These are phyloP conservation scores for Reticulitermes speratus DNA, from an alignment of 1,140 invertebrate genomes.

Conservation along the genomic window DNA sequence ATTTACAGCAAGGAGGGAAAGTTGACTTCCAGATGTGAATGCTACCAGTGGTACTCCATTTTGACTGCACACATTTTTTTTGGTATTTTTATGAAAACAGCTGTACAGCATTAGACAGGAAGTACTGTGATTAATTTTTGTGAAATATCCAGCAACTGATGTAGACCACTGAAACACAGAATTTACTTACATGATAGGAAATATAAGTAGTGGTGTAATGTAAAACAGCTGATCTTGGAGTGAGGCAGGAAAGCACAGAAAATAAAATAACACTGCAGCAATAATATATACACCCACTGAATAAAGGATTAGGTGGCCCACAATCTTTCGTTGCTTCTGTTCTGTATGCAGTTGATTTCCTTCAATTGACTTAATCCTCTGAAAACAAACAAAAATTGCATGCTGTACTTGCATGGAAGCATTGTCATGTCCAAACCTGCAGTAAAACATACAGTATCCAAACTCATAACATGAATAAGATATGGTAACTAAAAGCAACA, in stretches of 20 bases:
- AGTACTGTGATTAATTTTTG: too few species aligned
- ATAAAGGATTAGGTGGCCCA: slow-evolving; percentile 75
- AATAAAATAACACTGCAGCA: slow-evolving; percentile 72
- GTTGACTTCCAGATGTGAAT: too few species aligned
- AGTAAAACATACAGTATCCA: not conserved
- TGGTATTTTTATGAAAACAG: too few species aligned
- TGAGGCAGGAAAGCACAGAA: slow-evolving; percentile 70
- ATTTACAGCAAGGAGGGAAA: too few species aligned
- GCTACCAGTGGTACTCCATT: too few species aligned
- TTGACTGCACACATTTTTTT: too few species aligned
- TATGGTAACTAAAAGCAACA: too few species aligned
- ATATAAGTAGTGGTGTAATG: slow-evolving; percentile 68
- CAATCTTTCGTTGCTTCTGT: slow-evolving; percentile 73
- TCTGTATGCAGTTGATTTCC: slow-evolving; percentile 76
- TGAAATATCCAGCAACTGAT: too few species aligned
- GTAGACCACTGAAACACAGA: too few species aligned
- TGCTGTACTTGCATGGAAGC: not conserved
- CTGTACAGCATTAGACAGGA: too few species aligned
- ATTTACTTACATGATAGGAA: slow-evolving; percentile 75
- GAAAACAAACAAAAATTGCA: slow-evolving; percentile 40
- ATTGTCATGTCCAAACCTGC: not conserved
- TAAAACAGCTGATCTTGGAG: slow-evolving; percentile 68
- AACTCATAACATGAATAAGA: too few species aligned
- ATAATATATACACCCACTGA: slow-evolving; percentile 79
- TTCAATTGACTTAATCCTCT: slow-evolving; percentile 79